Percentiles rank a stretch among this genome's conserved stretches.
Evolutionary conservation across 2,888 invertebrate species (phyloP).

Genomic region (Silvanus unidentatus): DNA sequence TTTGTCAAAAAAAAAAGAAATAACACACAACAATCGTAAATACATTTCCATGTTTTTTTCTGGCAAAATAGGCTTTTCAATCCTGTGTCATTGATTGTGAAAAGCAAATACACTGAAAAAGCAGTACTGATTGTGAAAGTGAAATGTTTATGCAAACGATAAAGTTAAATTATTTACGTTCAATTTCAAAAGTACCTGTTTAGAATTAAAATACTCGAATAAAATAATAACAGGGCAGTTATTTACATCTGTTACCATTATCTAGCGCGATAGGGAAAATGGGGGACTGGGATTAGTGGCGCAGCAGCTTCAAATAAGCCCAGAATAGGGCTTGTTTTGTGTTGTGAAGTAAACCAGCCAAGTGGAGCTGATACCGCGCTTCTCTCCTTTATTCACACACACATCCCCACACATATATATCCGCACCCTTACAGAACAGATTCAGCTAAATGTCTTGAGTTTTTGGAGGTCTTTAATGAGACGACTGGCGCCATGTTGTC

Average conservation of each 20-base stretch:
- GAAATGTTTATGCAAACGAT: conserved; percentile 19
- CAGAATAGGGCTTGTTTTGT: too few species aligned
- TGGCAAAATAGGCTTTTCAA: too few species aligned
- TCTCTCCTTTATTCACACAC: too few species aligned
- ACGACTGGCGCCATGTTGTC: conserved; percentile 24
- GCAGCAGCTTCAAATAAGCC: not conserved
- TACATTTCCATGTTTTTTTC: too few species aligned
- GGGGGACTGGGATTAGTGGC: not conserved
- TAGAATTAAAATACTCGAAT: conserved; percentile 22
- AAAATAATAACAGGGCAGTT: conserved; percentile 22
- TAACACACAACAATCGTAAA: too few species aligned
- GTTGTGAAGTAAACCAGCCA: not conserved
- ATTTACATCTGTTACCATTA: conserved; percentile 23
- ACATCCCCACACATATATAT: too few species aligned
- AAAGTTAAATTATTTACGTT: conserved; percentile 22
- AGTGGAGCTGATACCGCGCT: conserved; percentile 18
- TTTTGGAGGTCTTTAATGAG: conserved; percentile 21
- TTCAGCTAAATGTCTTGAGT: conserved; percentile 20
- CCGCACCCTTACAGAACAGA: conserved; percentile 15
- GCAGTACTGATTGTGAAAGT: conserved; percentile 11
- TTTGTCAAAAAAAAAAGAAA: too few species aligned
- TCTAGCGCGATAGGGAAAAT: conserved; percentile 12
- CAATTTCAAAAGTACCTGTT: conserved; percentile 23
- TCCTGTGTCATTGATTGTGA: too few species aligned
- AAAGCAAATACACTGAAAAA: too few species aligned